Evolutionary conservation across 2,888 invertebrate species (phyloP).

Genomic region (Hedya salicella): DNA sequence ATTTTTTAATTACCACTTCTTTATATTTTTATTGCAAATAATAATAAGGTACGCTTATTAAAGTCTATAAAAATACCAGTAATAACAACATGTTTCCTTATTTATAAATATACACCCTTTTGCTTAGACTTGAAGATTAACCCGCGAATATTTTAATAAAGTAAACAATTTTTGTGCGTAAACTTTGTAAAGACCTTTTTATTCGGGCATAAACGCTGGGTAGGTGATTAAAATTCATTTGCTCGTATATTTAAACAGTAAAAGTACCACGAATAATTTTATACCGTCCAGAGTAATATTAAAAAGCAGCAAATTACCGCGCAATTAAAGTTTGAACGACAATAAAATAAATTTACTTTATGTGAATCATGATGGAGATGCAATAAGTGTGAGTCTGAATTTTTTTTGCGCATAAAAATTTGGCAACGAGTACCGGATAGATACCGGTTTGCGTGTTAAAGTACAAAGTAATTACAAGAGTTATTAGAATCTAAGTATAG

Average conservation of each 20-base stretch:
- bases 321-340: not conserved
- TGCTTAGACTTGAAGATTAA: not conserved
- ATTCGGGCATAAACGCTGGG: constrained; percentile 20
- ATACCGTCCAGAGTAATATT: constrained; percentile 3
- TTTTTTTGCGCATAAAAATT: too few relatives aligned
- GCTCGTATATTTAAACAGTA: constrained; percentile 22
- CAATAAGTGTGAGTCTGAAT: too few relatives aligned
- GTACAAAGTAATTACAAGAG: too few relatives aligned
- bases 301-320: constrained; percentile 2
- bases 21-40: not conserved
- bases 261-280: constrained; percentile 18
- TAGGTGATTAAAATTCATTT: constrained; percentile 26
- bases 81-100: not conserved
- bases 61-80: not conserved
- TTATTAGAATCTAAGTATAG: too few relatives aligned
- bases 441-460: too few relatives aligned
- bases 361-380: not conserved
- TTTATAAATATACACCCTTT: not conserved
- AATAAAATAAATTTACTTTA: not conserved
- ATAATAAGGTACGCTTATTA: not conserved
- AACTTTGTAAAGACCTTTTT: constrained; percentile 14
- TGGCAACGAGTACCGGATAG: too few relatives aligned
- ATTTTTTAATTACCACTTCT: not conserved
- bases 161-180: constrained; percentile 1
- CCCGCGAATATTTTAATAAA: not conserved